Base-by-base conservation (phyloP, 2,888 invertebrate species). In the Aleiodes leptofemur region DNA sequence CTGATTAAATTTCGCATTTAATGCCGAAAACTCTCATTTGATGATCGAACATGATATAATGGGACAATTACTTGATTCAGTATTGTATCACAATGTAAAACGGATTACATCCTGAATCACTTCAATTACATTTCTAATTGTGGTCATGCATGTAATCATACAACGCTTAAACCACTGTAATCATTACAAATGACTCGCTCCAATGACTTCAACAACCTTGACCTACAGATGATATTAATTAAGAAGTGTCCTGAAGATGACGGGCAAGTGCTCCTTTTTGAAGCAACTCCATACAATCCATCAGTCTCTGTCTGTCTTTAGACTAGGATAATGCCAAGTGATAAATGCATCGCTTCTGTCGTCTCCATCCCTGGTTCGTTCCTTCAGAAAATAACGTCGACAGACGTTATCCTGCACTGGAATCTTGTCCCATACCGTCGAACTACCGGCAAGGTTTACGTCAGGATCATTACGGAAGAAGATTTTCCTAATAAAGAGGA, bases 211-310 rank as follows among this genome's bases (percentile, higher is more conserved):
- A 6, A 2, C 59, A 50, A 76, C 74, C 76, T 78, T 78, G 77
- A 77, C 74, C 78, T 73, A 57, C 29, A 14, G 8, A 56, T 31
- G 75, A 75, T 78, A 77, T 79, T 80, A 81, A 82, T 80, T 79
- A 78, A 80, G 78, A 69, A 76, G 48, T 48, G 53, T 55, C 48
- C 31, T 50, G 68, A 51, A 68, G 68, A 68, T 51, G 68, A 68
- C 31, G 53, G 31, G 5, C 23, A 23, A 29, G 43, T 50, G 13
- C 5, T 68, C 51, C 51, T 56, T 55, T 11, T 53, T 51, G 14
- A 61, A 38, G 50, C 16, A 50, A 50, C 50, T 61, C 53, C 7
- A 57, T 50, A 8, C 9, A 38, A 7, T 56, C 66, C 72, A 77
- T 74, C 68, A 66, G 76, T 79, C 78, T 79, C 73, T 78, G 79